A percentile compares a stretch with the other conserved stretches of the same genome.
phyloP scores from a whole-genome alignment of 2,113 vertebrate genomes.

The Platycercus adscitus region DNA sequence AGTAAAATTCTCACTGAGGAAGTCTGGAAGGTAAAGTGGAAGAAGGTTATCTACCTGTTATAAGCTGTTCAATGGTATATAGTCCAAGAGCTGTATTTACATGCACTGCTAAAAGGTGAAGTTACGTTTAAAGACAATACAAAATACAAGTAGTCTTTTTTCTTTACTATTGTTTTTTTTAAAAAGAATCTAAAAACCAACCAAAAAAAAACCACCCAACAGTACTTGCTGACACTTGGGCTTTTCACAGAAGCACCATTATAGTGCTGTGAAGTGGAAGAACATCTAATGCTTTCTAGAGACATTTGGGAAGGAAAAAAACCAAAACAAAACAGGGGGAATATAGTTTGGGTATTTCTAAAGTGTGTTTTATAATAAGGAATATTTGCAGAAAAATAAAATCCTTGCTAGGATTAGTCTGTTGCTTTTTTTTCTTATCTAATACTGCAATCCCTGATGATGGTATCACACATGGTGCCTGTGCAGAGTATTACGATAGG shows the following conservation, averaged over 20 bases:
- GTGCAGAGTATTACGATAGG: neutral
- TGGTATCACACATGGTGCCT: neutral
- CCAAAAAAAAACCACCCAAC: neutral
- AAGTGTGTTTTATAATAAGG: neutral
- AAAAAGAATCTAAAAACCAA: neutral
- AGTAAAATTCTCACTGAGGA: neutral
- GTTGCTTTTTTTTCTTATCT: slow-evolving; percentile 21
- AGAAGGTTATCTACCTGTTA: neutral
- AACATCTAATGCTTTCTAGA: neutral
- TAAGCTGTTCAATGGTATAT: neutral
- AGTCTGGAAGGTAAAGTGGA: neutral
- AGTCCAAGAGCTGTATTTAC: neutral
- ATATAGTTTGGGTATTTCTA: neutral
- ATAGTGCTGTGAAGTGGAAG: neutral
- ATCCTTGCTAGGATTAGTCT: neutral
- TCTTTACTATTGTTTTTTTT: neutral
- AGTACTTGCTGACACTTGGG: neutral
- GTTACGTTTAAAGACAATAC: neutral
- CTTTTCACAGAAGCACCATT: neutral
- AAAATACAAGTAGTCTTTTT: neutral
- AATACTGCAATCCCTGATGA: neutral
- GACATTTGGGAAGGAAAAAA: neutral
- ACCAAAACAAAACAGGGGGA: neutral
- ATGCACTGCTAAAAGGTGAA: neutral
- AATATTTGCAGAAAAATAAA: neutral